phyloP scores from a whole-genome alignment of 64 coral and sea anemone species.

The Astreopora myriophthalma region DNA sequence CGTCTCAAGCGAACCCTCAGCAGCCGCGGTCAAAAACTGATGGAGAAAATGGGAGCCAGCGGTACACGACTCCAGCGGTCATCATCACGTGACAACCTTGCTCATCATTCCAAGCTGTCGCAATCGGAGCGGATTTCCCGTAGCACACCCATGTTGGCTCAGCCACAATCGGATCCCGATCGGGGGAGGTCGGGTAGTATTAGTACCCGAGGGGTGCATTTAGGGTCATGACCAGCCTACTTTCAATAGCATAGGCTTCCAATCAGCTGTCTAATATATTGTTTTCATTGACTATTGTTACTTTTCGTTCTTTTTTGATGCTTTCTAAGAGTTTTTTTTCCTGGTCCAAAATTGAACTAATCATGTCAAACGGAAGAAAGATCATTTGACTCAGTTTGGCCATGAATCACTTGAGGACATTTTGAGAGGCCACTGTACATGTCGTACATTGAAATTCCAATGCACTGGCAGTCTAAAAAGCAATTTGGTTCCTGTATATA shows the following conservation, averaged over 20 bases:
- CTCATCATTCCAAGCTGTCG: slow-evolving; percentile 96
- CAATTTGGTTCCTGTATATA: no score
- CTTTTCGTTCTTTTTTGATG: background rate
- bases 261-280: background rate
- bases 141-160: slow-evolving; percentile 94
- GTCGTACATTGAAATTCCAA: no score
- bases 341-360: no score
- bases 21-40: slow-evolving; percentile 92
- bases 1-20: slow-evolving; percentile 90
- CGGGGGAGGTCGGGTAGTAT: slow-evolving; percentile 61
- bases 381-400: no score
- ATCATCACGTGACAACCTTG: slow-evolving; percentile 97
- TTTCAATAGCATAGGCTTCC: background rate
- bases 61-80: slow-evolving; percentile 93
- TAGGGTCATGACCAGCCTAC: background rate
- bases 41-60: slow-evolving; percentile 98
- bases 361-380: no score
- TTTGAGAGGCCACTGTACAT: no score
- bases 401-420: no score
- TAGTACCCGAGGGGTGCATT: slow-evolving; percentile 11
- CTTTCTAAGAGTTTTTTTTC: no score
- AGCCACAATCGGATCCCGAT: slow-evolving; percentile 63
- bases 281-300: background rate
- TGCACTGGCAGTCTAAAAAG: no score
- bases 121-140: slow-evolving; percentile 91